Percentiles rank a stretch among this genome's conserved stretches.
Evolutionary conservation across 2,888 invertebrate genomes (phyloP).

Genomic region (Ectropis crepuscularia): DNA sequence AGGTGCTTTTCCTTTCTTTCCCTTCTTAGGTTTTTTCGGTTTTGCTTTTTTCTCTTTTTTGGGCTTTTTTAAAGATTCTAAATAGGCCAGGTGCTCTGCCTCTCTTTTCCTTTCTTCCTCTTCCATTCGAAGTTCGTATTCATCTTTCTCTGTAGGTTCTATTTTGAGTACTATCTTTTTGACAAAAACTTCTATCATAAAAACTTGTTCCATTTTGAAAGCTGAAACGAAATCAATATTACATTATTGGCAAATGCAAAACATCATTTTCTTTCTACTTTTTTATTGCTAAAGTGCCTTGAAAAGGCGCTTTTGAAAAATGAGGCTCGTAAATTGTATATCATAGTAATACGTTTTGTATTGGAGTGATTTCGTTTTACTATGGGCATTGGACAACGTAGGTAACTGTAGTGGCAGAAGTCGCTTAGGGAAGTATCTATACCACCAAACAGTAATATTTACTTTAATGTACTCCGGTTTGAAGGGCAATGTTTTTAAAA

Average conservation of each 20-base stretch:
- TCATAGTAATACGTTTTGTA: too few species aligned
- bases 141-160: slow-evolving; percentile 76
- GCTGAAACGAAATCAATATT: slow-evolving; percentile 18
- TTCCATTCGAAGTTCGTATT: slow-evolving; percentile 70
- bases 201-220: slow-evolving; percentile 74
- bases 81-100: slow-evolving; percentile 66
- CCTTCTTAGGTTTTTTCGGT: slow-evolving; percentile 55
- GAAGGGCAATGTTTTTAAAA: too few species aligned
- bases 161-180: slow-evolving; percentile 75
- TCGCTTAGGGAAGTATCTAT: too few species aligned
- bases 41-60: slow-evolving; percentile 69
- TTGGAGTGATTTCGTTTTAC: too few species aligned
- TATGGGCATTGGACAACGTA: too few species aligned
- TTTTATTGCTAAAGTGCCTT: too few species aligned
- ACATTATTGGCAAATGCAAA: neutral
- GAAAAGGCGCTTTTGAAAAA: too few species aligned
- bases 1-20: slow-evolving; percentile 72
- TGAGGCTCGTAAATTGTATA: too few species aligned
- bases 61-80: slow-evolving; percentile 60
- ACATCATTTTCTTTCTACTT: too few species aligned
- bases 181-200: slow-evolving; percentile 78
- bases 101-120: slow-evolving; percentile 66
- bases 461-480: too few species aligned
- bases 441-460: too few species aligned
- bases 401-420: too few species aligned